Base-by-base conservation (phyloP, 1,140 invertebrate genomes). In the Drosophila miranda region DNA sequence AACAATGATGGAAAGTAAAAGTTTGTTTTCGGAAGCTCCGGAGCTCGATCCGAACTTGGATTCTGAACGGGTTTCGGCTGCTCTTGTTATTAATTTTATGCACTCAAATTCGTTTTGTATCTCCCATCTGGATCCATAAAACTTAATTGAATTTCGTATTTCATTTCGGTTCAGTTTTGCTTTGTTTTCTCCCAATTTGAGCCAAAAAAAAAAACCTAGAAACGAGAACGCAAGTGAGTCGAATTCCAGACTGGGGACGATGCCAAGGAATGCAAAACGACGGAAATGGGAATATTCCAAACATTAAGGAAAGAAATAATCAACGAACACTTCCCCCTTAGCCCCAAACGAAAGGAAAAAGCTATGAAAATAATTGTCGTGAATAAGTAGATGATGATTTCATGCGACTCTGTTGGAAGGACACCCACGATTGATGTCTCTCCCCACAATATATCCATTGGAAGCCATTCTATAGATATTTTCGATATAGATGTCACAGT, bases 1-100 rank as follows among this genome's bases (percentile, higher is more conserved):
- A 74, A 79, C 64, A 76, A 83, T 83, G 46, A 70, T 71, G 63
- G 67, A 84, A 84, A 84, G 80, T 84, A 84, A 84, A 84, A 84
- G 80, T 81, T 86, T 81, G 53, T 67, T 84, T 84, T 48, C 56
- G 55, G 56, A 56, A 9, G 8, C 8, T 3, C 8, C 7, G 30
- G 41, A 51, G 34, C 26, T 56, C 30, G 54, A 30, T 54, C 34
- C 53, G 26, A 64, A 38, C 49, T 72, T 50, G 3, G 38, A 82
- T 84, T 84, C 81, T 86, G 69, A 86, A 84, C 80, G 57, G 68
- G 80, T 84, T 84, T 50, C 13, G 46, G 13, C 49, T 41, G 21
- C 30, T 59, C 64, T 57, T 66, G 19, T 44, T 59, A 64, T 81
- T 81, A 55, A 82, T 74, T 74, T 82, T 57, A 74, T 77, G 59